Base-by-base conservation (phyloP, 2,797 vertebrate species). In the Etheostoma perlongum region DNA sequence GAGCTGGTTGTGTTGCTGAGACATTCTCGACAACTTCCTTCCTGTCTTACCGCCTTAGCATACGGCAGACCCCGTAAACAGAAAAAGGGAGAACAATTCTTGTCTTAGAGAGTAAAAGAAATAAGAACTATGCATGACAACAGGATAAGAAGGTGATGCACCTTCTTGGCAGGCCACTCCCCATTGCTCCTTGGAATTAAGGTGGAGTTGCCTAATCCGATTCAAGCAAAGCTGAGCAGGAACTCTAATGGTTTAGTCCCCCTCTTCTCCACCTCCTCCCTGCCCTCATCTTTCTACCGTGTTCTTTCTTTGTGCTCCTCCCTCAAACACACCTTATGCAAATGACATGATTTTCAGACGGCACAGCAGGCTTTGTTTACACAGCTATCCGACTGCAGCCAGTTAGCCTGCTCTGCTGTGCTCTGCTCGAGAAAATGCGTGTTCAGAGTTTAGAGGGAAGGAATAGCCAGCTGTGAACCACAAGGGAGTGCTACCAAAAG, bases 251-350 rank as follows among this genome's bases (percentile, higher is more conserved):
- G 95, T 94, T 93, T 91, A 92, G 91, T 92, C 93, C 90, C 87
- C 90, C 92, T 90, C 87, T 81, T 90, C 87, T 81, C 64, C 72
- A 87, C 88, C 82, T 89, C 89, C 89, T 86, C 78, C 87, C 85
- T 81, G 76, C 60, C 63, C 65, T 76, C 73, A 74, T 79, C 86
- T 81, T 63, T 76, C 83, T 77, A 82, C 86, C 66, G 59, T 84
- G 70, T 67, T 77, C 88, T 78, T 76, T 68, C 82, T 80, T 61
- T 82, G 65, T 78, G 89, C 93, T 90, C 93, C 93, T 93, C 94
- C 92, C 90, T 87, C 83, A 85, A 92, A 93, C 94, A 94, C 95
- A 96, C 95, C 95, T 96, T 96, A 95, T 95, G 95, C 92, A 95
- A 95, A 96, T 95, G 85, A 46, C 21, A 84, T 81, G 74, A 89